phyloP scores from a whole-genome alignment of 1,140 invertebrate species.

The Anastrepha ludens region DNA sequence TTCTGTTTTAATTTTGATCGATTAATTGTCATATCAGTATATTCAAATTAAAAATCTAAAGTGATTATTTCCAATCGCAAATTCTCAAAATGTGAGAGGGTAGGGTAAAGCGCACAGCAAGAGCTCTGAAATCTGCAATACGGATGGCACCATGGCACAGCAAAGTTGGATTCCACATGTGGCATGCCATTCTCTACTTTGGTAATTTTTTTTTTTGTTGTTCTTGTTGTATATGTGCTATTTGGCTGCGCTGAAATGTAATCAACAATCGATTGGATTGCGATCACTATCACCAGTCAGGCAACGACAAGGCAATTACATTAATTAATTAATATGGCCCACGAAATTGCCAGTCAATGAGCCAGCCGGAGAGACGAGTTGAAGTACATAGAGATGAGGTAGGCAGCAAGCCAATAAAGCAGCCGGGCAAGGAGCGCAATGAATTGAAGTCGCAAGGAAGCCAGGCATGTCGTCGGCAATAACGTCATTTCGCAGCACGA shows the following conservation, averaged over 20 bases:
- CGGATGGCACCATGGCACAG: not conserved
- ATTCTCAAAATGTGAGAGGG: not conserved
- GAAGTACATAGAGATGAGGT: not conserved
- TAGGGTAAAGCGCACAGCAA: conserved; percentile 10
- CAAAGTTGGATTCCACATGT: conserved; percentile 42
- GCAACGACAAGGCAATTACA: conserved; percentile 73
- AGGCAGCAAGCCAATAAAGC: not conserved
- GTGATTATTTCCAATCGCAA: conserved; percentile 29
- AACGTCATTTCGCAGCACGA: conserved; percentile 31
- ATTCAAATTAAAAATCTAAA: conserved; percentile 51
- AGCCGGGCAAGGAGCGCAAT: not conserved
- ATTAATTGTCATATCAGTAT: conserved; percentile 40
- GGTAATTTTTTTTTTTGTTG: not conserved
- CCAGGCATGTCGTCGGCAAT: conserved; percentile 42
- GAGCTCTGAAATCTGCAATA: not conserved
- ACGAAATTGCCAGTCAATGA: conserved; percentile 48
- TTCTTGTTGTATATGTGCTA: conserved; percentile 1
- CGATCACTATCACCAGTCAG: conserved; percentile 69
- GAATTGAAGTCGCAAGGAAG: not conserved
- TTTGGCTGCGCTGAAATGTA: conserved; percentile 47
- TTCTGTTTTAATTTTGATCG: conserved; percentile 18
- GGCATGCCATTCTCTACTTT: conserved; percentile 14
- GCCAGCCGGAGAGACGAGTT: not conserved
- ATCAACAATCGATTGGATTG: conserved; percentile 62
- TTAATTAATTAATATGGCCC: conserved; percentile 71